Evolutionary conservation across 2,113 vertebrate genomes (phyloP).

Genomic region (Xiphophorus couchianus): DNA sequence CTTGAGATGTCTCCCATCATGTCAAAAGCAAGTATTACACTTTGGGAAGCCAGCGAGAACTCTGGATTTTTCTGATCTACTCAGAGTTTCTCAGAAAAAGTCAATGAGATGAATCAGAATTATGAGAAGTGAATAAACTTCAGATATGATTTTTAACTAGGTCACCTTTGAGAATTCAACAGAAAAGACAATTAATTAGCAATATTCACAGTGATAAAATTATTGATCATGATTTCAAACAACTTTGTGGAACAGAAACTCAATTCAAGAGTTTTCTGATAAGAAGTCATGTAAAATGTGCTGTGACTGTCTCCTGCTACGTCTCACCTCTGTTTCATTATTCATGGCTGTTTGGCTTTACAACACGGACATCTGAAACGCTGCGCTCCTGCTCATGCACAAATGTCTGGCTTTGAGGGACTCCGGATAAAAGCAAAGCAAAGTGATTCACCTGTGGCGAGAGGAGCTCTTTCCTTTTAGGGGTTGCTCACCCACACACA

Average conservation of each 20-base stretch:
- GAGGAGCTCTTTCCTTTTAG: constrained; percentile 64
- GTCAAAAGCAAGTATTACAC: constrained; percentile 52
- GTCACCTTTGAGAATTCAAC: constrained; percentile 20
- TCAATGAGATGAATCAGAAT: constrained; percentile 52
- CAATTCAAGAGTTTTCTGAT: neutral
- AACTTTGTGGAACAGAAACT: neutral
- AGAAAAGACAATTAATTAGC: neutral
- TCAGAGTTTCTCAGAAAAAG: constrained; percentile 23
- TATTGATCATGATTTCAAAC: neutral
- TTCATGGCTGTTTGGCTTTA: constrained; percentile 57
- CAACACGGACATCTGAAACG: constrained; percentile 54
- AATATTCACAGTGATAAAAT: constrained; percentile 3
- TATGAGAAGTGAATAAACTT: constrained; percentile 34
- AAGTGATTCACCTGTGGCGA: constrained; percentile 71
- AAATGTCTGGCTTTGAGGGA: constrained; percentile 44
- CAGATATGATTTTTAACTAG: constrained; percentile 43
- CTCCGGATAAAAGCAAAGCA: constrained; percentile 64
- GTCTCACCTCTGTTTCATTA: constrained; percentile 60
- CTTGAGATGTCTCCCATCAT: constrained; percentile 73
- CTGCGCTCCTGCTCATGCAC: constrained; percentile 43
- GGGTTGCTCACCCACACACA: constrained; percentile 58
- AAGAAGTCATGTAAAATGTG: constrained; percentile 6
- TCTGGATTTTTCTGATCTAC: neutral
- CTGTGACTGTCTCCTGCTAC: neutral
- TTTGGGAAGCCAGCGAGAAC: constrained; percentile 33